Evolutionary conservation across 2,113 vertebrate species (phyloP).

Genomic region (Hippocampus barbouri): DNA sequence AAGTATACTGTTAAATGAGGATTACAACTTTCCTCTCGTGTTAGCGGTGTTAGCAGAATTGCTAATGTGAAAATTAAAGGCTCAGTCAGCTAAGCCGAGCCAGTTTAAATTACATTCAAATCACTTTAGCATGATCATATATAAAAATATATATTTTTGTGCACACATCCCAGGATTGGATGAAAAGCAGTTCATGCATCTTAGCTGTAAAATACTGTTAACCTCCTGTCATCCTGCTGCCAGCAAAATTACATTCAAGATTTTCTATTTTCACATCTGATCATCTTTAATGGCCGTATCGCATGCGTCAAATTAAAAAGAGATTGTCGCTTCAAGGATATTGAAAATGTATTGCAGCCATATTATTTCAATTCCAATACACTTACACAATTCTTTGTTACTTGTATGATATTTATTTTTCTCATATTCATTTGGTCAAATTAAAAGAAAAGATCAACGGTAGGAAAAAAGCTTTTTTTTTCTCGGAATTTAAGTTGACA

Average conservation of each 20-base stretch:
- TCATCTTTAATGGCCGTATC: not conserved
- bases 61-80: conserved; percentile 6
- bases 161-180: not conserved
- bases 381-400: too few species aligned
- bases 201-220: not conserved
- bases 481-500: too few species aligned
- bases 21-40: conserved; percentile 10
- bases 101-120: conserved; percentile 3
- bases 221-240: not conserved
- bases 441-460: too few species aligned
- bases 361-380: not conserved
- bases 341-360: not conserved
- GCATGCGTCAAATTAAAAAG: not conserved
- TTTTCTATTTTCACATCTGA: conserved; percentile 23
- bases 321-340: not conserved
- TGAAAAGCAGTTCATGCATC: not conserved
- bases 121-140: not conserved
- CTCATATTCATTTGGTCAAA: too few species aligned
- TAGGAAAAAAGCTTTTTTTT: too few species aligned
- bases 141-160: not conserved
- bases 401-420: too few species aligned
- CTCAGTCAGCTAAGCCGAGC: not conserved
- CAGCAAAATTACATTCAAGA: not conserved
- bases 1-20: not conserved
- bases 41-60: conserved; percentile 3